Base-by-base conservation (phyloP, 1,140 invertebrate genomes). In the Magallana gigas region DNA sequence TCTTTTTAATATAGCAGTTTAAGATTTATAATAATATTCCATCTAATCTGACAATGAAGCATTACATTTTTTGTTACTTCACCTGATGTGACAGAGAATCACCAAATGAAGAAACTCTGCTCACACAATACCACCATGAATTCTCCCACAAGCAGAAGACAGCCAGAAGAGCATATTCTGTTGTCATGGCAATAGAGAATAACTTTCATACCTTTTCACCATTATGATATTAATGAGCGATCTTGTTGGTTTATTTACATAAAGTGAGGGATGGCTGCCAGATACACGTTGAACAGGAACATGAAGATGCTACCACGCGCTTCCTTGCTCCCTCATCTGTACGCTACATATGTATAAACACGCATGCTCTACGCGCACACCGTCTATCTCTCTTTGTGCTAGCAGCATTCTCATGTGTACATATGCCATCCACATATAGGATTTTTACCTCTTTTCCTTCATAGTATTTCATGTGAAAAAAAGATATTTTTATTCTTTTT, bases 181-280 rank as follows among this genome's bases (percentile, higher is more conserved):
- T 76, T 76, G 68, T 29, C 23, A 76, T 76, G 68, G 68, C 14
- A 23, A 76, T 76, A 12, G 68, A 76, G 68, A 29, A 76, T 76
- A 76, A 76, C 29, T 76, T 76, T 76, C 68, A 29, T 76, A 76
- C 68, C 68, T 76, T 76, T 76, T 76, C 68, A 76, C 68, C 68
- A 76, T 76, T 76, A 76, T 76, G 68, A 76, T 76, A 76, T 76
- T 76, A 76, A 76, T 76, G 68, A 76, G 68, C 1, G 68, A 76
- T 76, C 23, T 29, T 76, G 68, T 76, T 29, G 18, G 68, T 76
- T 76, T 76, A 71, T 71, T 71, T 71, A 76, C 36, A 76, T 76
- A 76, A 76, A 76, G 36, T 29, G 18, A 29, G 68, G 68, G 68
- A 29, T 29, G 2, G 68, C 18, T 29, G 68, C 68, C 68, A 76